Evolutionary conservation across 2,113 vertebrate species (phyloP), one percentile per base, ranked within the genome.

Genomic region (Phocoena phocoena): DNA sequence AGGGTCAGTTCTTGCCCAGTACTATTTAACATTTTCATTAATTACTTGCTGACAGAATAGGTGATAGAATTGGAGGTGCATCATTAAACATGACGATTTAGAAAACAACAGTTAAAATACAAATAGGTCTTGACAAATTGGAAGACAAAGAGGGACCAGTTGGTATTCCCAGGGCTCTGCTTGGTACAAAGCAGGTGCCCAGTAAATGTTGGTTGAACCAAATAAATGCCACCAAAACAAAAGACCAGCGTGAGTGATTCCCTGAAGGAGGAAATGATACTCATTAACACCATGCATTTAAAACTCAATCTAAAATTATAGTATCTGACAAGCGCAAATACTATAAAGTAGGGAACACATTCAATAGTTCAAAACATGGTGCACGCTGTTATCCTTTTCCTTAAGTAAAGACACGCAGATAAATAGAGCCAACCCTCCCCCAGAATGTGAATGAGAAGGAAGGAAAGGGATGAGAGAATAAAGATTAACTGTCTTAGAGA

Each of bases 11-110:
- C 68, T 47, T 91, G 50, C 74, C 73, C 68, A 87, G 65, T 38
- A 53, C 85, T 90, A 82, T 70, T 96, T 91, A 97, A 93, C 88
- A 95, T 91, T 95, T 88, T 89, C 74, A 94, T 97, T 98, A 97
- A 97, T 97, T 94, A 95, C 88, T 88, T 83, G 82, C 73, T 93
- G 68, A 95, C 93, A 95, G 73, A 92, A 92, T 65, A 83, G 67
- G 28, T 95, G 65, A 89, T 80, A 80, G 89, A 95, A 95, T 65
- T 93, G 38, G 77, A 93, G 50, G 67, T 87, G 12, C 80, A 70
- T 58, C 86, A 92, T 93, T 93, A 95, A 97, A 89, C 55, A 70
- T 96, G 96, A n/a, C 68, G 31, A 83, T 94, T 97, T 63, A 93
- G 80, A 74, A 50, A 86, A 60, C 93, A 90, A 92, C 26, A 83